phyloP scores from a whole-genome alignment of 2,888 invertebrate species.

The Digitonthophagus gazella region DNA sequence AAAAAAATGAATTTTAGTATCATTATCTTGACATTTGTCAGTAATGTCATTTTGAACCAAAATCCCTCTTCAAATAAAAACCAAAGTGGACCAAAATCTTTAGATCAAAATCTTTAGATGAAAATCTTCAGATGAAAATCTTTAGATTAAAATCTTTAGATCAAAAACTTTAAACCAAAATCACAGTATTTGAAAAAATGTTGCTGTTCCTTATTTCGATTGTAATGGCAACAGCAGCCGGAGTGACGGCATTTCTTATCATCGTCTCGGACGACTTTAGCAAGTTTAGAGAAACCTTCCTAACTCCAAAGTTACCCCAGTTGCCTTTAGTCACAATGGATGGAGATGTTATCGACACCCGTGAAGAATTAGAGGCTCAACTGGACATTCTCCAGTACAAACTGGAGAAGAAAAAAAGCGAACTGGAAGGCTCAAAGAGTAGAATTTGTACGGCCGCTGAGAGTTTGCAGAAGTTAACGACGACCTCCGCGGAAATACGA shows the following conservation, averaged over 20 bases:
- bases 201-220: slow-evolving; percentile 37
- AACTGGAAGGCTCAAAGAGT: slow-evolving; percentile 38
- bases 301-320: slow-evolving; percentile 1
- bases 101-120: no score
- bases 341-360: slow-evolving; percentile 37
- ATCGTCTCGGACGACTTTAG: slow-evolving; percentile 38
- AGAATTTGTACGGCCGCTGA: slow-evolving; percentile 38
- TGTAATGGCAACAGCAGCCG: slow-evolving; percentile 38
- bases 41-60: no score
- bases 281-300: slow-evolving; percentile 35
- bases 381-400: slow-evolving; percentile 40
- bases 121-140: no score
- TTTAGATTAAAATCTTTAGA: no score
- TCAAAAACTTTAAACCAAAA: no score
- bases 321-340: slow-evolving; percentile 37
- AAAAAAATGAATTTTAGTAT: no score
- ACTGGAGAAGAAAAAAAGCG: slow-evolving; percentile 41
- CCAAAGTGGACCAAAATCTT: no score
- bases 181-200: slow-evolving; percentile 28
- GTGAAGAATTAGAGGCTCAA: slow-evolving; percentile 44
- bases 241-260: slow-evolving; percentile 41
- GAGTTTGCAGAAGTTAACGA: slow-evolving; percentile 41
- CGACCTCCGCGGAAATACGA: slow-evolving; percentile 40
- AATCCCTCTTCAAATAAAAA: no score
- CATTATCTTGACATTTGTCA: no score